Base-by-base conservation (phyloP, 2,888 invertebrate genomes). In the Drosophila paramelanica region DNA sequence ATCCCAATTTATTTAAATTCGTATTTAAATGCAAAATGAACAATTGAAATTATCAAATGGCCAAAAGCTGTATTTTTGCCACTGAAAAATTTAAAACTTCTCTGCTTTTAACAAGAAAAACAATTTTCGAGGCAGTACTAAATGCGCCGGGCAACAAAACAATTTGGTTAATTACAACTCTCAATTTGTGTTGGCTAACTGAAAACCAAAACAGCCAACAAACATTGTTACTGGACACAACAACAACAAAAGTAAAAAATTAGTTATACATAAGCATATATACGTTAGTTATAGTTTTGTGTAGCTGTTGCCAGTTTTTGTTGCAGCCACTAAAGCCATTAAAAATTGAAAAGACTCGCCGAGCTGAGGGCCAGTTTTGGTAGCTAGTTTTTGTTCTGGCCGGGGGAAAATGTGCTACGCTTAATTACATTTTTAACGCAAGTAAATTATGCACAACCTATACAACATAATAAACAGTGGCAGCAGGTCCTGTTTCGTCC, bases 401-500 rank as follows among this genome's bases (percentile, higher is more conserved):
- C 31, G 23, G 7, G 42, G n/a, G 43, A 31, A 49, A 55, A 45
- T 60, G 50, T 66, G 77, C 73, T 65, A 58, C 74, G 83, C 87
- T 83, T 86, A 86, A 86, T 86, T 88, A 87, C 76, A 84, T 84
- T 81, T 83, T 88, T 79, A 67, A 55, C 59, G 77, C 73, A 77
- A 76, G 65, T 86, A 58, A 84, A 87, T 87, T 88, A 88, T 87
- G 84, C 84, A 88, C 67, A 77, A 78, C 81, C 76, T 77, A 71
- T 73, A 73, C 81, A 79, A 83, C 79, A 80, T 81, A 87, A 78
- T 79, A 83, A 81, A 77, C 77, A 86, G 73, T 70, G 79, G 73
- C 58, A 56, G 56, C 43, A 45, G 47, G 20, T 56, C 52, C 70
- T 52, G 52, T 13, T 60, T 39, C 39, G 64, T 60, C 39, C 56